Percentiles rank a stretch among this genome's conserved stretches.
Evolutionary conservation across 2,113 vertebrate species (phyloP).

Genomic region (Dicentrarchus labrax): DNA sequence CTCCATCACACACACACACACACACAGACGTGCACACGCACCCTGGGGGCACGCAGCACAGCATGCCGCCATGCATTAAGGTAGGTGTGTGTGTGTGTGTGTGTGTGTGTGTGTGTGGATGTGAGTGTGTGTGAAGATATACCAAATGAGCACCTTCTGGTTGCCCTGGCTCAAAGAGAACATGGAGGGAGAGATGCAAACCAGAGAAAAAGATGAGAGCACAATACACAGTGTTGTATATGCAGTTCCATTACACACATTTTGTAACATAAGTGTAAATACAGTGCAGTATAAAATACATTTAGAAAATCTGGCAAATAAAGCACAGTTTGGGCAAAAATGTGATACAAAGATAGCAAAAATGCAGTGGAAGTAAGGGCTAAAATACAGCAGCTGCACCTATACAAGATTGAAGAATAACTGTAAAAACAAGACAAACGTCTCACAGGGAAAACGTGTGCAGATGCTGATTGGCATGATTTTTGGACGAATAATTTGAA

Average conservation of each 20-base stretch:
- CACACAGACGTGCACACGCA: slow-evolving; percentile 25
- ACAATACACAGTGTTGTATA: background rate
- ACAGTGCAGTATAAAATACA: background rate
- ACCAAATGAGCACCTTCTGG: slow-evolving; percentile 61
- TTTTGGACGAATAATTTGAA: too few relatives aligned
- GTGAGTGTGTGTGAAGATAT: slow-evolving; percentile 39
- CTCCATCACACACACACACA: slow-evolving; percentile 68
- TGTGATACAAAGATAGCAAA: too few relatives aligned
- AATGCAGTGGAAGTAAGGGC: too few relatives aligned
- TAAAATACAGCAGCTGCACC: too few relatives aligned
- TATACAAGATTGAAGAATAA: too few relatives aligned
- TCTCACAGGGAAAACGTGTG: too few relatives aligned
- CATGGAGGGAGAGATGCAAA: background rate
- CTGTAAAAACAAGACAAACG: too few relatives aligned
- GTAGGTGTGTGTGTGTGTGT: slow-evolving; percentile 38
- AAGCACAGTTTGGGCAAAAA: too few relatives aligned
- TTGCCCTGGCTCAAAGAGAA: background rate
- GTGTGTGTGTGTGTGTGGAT: slow-evolving; percentile 36
- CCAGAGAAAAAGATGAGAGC: background rate
- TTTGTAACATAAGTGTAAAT: too few relatives aligned
- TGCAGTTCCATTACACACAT: background rate
- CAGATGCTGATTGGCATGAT: too few relatives aligned
- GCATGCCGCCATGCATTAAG: slow-evolving; percentile 58
- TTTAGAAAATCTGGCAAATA: too few relatives aligned
- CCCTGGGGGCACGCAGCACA: slow-evolving; percentile 56